Evolutionary conservation across 2,113 vertebrate species (phyloP).

Genomic region (Raja brachyura): DNA sequence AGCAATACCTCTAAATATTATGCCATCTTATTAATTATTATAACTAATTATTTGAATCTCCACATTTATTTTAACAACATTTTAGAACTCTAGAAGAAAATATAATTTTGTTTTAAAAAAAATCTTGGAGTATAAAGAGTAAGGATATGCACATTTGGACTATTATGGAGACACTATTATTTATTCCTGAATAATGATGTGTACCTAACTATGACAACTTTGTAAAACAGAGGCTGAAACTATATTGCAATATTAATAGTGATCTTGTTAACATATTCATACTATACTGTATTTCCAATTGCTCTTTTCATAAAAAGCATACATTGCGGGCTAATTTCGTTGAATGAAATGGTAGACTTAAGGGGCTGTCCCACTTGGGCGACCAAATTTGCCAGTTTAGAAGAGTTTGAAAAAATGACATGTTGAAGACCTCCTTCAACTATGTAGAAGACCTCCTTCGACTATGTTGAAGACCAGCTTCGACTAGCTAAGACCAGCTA

Average conservation of each 20-base stretch:
- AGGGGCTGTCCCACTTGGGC: too few relatives aligned
- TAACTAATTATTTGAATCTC: slow-evolving; percentile 22
- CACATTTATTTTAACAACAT: not conserved
- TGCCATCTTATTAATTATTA: slow-evolving; percentile 6
- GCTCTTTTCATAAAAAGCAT: not conserved
- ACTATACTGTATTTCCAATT: not conserved
- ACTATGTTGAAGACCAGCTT: too few relatives aligned
- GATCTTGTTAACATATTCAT: not conserved
- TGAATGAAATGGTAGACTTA: not conserved
- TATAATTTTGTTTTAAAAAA: not conserved
- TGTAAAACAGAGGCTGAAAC: not conserved
- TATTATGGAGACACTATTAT: not conserved
- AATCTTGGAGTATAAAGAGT: not conserved
- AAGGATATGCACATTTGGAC: not conserved
- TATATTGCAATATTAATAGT: not conserved
- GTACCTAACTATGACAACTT: not conserved
- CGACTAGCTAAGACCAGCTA: too few relatives aligned
- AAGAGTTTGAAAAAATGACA: too few relatives aligned
- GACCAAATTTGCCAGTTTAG: too few relatives aligned
- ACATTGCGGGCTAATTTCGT: not conserved
- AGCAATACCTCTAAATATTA: not conserved
- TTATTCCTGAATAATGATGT: not conserved
- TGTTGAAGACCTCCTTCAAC: too few relatives aligned
- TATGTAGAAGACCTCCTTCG: too few relatives aligned
- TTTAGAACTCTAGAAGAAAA: slow-evolving; percentile 27